A percentile compares a stretch with the other conserved stretches of the same genome.
Evolutionary conservation across 2,113 vertebrate species (phyloP).

Genomic region (Sarotherodon lohbergeri): DNA sequence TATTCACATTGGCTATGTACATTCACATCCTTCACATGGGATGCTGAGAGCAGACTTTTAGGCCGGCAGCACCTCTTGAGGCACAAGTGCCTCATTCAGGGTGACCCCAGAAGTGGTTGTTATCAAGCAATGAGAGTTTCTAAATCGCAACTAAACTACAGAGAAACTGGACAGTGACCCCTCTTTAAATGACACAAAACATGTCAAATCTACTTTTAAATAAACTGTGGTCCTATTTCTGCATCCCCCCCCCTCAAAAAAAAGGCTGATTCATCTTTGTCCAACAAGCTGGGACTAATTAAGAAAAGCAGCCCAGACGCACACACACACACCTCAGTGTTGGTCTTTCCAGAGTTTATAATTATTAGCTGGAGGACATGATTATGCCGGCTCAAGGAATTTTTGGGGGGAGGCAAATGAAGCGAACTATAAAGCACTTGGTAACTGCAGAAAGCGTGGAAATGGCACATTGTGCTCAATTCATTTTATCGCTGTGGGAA

Average conservation of each 20-base stretch:
- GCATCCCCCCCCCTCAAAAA: background rate
- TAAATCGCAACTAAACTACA: background rate
- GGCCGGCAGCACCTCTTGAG: background rate
- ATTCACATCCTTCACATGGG: background rate
- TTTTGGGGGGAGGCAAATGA: conserved; percentile 8
- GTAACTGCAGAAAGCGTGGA: conserved; percentile 1
- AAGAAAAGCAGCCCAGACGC: conserved; percentile 12
- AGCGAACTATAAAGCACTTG: background rate
- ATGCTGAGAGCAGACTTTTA: background rate
- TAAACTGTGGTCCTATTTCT: background rate
- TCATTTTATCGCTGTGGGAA: background rate
- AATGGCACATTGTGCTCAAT: background rate
- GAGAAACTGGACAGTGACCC: background rate
- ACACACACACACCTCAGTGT: conserved; percentile 25
- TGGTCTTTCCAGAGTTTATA: conserved; percentile 33
- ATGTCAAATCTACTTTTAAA: background rate
- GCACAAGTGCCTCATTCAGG: background rate
- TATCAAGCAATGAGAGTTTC: background rate
- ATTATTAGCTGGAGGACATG: conserved; percentile 52
- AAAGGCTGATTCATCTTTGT: background rate
- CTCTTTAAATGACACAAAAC: background rate
- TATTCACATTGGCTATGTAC: background rate
- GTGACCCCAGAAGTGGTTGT: background rate
- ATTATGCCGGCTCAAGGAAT: conserved; percentile 35
- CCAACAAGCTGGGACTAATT: conserved; percentile 36